Base-by-base conservation (phyloP, 2,113 vertebrate genomes). In the Beaufortia kweichowensis region DNA sequence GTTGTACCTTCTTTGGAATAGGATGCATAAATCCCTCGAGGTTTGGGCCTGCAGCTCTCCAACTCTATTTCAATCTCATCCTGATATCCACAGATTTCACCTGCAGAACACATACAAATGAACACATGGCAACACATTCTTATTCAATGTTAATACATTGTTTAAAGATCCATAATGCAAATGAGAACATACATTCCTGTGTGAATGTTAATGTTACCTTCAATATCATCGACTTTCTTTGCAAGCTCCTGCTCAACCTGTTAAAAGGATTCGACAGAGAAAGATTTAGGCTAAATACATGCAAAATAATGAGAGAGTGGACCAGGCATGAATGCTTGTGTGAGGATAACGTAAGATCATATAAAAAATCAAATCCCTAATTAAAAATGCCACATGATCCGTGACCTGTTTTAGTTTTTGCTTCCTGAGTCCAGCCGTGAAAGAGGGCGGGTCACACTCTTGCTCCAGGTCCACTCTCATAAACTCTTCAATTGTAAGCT, bases 401-500 rank as follows among this genome's bases (percentile, higher is more conserved):
- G 55, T 79, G 57, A 97, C 96, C 95, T 97, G 91, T 64, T 94
- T 90, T 71, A 88, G 59, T 48, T 92, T 94, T 6, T 93, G 33
- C 86, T 95, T 98, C 81, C 80, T 91, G 85, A 95, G 92, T 11
- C 97, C 97, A 0, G 92, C 93, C 0, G 92, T 96, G 78, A 93
- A 99, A 0, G 95, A 98, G 1, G 97, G 97, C 3, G 97, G 97
- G 85, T 98, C 96, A 0, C 97, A 98, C 83, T 98, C 97, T 55
- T 93, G 90, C 67, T 98, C 95, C 88, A 98, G 85, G 75, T 99
- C 97, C 6, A 93, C 87, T 84, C 82, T 96, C 96, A 98, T 96
- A 83, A 98, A 99, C 85, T 99, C 95, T 4, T 97, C 95, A 53
- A 98, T 94, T 19, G 97, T 98, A 87, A 99, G 90, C 84, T 96